Base-by-base conservation (phyloP, 1,140 invertebrate genomes). In the Hyles euphorbiae region DNA sequence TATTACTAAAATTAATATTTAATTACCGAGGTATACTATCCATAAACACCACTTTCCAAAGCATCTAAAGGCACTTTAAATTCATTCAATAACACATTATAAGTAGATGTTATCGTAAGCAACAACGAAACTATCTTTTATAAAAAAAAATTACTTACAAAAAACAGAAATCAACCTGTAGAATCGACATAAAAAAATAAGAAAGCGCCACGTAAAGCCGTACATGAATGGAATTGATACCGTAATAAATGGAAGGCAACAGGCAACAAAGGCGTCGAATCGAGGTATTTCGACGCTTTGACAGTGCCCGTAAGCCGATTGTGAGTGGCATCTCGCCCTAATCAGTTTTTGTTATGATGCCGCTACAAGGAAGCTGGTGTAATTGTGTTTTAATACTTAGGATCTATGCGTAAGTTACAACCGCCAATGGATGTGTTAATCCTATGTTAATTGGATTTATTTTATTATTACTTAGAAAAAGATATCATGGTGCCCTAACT, bases 151-250 rank as follows among this genome's bases (percentile, higher is more conserved):
- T 47, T 47, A 11, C 12, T 2, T 47, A n/a, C n/a, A 47, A 6
- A 9, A 11, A 43, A 43, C 40, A 44, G 7, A 5, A 46, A 52
- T 50, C 66, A 51, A 6, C 65, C 64, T 69, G 67, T 74, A 66
- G 52, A 70, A 50, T 34, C 63, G 55, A 54, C 11, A 54, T 51
- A 48, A 63, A 46, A 56, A 65, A 67, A 69, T 50, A 68, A 71
- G 70, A 79, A 70, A 77, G 68, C 68, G 74, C 70, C 69, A 69
- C 63, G 70, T 68, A 71, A 72, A 72, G 70, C 67, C 63, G 65
- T 66, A 40, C 36, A 63, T 71, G 73, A 76, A 74, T 74, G 72
- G 75, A 72, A 71, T 78, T 74, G 76, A 76, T 74, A 77, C 76
- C 60, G 67, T 75, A 76, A 80, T 70, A 80, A 82, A 82, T 78